Evolutionary conservation across 2,113 vertebrate species (phyloP), one percentile per base, ranked within the genome.

Genomic region (Hypocryptadius cinnamomeus): DNA sequence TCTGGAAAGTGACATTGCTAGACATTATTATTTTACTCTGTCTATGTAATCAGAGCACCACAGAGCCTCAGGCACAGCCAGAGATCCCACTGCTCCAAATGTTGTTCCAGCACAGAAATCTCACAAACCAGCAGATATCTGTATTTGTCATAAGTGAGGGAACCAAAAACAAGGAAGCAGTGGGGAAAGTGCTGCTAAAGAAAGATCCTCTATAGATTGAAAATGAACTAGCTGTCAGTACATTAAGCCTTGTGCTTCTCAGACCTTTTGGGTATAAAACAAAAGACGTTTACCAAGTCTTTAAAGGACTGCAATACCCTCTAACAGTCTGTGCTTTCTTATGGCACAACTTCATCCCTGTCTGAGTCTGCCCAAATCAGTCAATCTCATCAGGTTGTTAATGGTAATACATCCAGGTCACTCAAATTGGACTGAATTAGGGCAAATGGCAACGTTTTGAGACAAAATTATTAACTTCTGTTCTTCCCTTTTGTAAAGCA

Each of bases 31-130:
- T 88, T 94, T 92, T 84, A 64, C 9, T 71, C 9, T 71, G 15
- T 51, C 92, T 85, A 1, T 79, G 48, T 56, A 81, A 95, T 72
- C 65, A 71, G 89, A 94, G 77, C 80, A 89, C 77, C 51, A 24
- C 0, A 3, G 40, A 92, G 80, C 84, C 92, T 72, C 69, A 53
- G 83, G 91, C 83, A 13, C 2, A 93, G 89, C 72, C 89, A 90
- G 89, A 91, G 81, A 95, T 93, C 90, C 80, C 88, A 72, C 70
- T 71, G 91, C 86, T 96, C 89, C 84, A 60, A 79, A 69, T 35
- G 61, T 63, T 71, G 77, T 64, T 65, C 64, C 88, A 45, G 65
- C 5, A 7, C 44, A 79, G 91, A 79, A 86, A 82, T 68, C 85
- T 86, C 68, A 90, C 85, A 71, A 63, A 78, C 82, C 51, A 70